These are phyloP conservation scores for Hydrolagus colliei DNA, from an alignment of 2,797 vertebrate genomes.

Conservation along the genomic window DNA sequence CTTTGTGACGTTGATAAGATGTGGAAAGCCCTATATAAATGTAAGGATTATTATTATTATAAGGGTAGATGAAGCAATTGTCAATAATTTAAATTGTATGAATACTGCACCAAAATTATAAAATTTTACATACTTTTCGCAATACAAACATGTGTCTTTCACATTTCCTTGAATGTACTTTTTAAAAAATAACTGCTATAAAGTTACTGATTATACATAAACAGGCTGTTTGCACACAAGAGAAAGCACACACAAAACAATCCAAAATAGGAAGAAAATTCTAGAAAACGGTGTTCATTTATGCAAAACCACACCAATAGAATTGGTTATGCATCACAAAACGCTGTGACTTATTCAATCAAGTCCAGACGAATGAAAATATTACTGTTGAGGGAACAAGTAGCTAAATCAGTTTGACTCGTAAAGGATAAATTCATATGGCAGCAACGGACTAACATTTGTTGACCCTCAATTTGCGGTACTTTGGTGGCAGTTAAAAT, in stretches of 20 bases:
- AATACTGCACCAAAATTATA: conserved; percentile 28
- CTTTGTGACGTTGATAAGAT: no score
- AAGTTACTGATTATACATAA: conserved; percentile 24
- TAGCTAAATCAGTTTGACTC: no score
- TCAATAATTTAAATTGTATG: conserved; percentile 23
- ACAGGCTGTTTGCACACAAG: conserved; percentile 25
- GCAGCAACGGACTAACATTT: conserved; percentile 23
- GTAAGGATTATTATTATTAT: no score
- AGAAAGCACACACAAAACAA: conserved; percentile 9
- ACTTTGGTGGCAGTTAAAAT: conserved; percentile 26
- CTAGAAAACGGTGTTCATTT: neutral
- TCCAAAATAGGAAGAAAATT: conserved; percentile 28
- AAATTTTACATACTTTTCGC: conserved; percentile 14
- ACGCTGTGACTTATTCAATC: conserved; percentile 14
- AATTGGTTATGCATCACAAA: conserved; percentile 1
- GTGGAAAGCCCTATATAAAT: no score
- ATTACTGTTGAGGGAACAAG: conserved; percentile 10
- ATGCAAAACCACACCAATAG: neutral
- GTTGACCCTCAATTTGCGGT: neutral
- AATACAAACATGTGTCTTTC: conserved; percentile 19
- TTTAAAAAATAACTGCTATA: conserved; percentile 20
- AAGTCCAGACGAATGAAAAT: conserved; percentile 7
- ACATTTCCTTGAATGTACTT: conserved; percentile 20
- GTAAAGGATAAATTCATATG: neutral
- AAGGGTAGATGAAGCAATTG: conserved; percentile 28